phyloP scores from a whole-genome alignment of 2,888 invertebrate species.

The Drosophila gaucha region DNA sequence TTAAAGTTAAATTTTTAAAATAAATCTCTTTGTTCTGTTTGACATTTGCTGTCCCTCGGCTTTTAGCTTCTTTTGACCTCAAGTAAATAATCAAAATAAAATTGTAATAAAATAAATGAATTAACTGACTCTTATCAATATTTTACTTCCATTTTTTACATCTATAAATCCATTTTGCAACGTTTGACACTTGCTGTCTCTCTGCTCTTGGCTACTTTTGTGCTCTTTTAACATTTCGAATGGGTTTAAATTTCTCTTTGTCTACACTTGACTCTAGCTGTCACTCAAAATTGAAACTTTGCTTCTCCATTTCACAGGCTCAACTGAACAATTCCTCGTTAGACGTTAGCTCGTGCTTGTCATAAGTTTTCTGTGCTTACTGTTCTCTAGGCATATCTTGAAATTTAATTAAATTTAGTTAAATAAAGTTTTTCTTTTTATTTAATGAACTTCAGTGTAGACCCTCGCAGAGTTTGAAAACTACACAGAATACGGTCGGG shows the following conservation, averaged over 20 bases:
- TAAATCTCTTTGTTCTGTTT: too few relatives aligned
- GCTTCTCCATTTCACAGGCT: background rate
- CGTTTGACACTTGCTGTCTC: background rate
- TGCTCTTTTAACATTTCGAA: too few relatives aligned
- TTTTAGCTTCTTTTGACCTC: background rate
- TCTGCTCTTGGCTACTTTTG: background rate
- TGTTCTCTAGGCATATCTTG: background rate
- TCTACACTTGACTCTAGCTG: background rate
- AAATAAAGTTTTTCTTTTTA: background rate
- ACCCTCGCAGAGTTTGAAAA: conserved; percentile 24
- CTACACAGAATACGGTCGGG: conserved; percentile 1
- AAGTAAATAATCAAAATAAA: too few relatives aligned
- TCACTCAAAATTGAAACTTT: background rate
- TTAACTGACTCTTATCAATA: too few relatives aligned
- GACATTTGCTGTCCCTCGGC: background rate
- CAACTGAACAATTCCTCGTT: background rate
- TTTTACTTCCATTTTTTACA: too few relatives aligned
- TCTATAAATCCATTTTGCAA: too few relatives aligned
- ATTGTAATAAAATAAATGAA: too few relatives aligned
- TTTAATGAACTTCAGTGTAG: background rate
- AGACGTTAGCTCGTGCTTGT: too few relatives aligned
- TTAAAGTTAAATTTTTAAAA: too few relatives aligned
- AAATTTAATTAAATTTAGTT: too few relatives aligned
- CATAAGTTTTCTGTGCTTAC: too few relatives aligned
- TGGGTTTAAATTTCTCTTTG: background rate